Percentiles rank a stretch among this genome's conserved stretches.
These are phyloP conservation scores for Ormyrus thymus DNA, from an alignment of 2,888 invertebrate genomes.

Conservation along the genomic window DNA sequence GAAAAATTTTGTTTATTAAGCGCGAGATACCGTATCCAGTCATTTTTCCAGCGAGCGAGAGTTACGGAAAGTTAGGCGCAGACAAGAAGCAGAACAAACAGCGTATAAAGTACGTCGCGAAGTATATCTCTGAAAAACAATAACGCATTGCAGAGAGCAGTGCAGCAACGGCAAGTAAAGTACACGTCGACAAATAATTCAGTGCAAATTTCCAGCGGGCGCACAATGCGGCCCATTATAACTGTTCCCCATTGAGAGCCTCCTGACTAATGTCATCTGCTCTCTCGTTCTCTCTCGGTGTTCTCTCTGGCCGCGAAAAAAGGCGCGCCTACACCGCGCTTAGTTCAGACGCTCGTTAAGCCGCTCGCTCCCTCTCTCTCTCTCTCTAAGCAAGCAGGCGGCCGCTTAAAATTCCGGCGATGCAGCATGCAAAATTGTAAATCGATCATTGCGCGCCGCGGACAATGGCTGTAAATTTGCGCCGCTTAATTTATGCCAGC, in stretches of 20 bases:
- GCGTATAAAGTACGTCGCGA: no score
- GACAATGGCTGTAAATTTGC: constrained; percentile 52
- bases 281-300: constrained; percentile 9
- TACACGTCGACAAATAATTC: constrained; percentile 9
- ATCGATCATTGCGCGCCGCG: constrained; percentile 48
- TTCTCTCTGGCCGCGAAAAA: neutral
- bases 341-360: constrained; percentile 20
- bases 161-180: neutral
- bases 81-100: no score
- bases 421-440: constrained; percentile 42
- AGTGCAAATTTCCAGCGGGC: constrained; percentile 7
- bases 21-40: no score
- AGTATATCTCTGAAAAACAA: no score
- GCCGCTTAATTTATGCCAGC: constrained; percentile 38
- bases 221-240: neutral
- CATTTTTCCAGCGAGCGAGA: no score
- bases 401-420: constrained; percentile 10
- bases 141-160: no score
- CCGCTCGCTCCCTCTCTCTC: no score
- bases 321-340: constrained; percentile 2
- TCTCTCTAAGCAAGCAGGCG: neutral
- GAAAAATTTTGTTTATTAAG: no score
- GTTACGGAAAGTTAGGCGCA: no score
- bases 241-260: constrained; percentile 23
- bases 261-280: constrained; percentile 44